phyloP scores from a whole-genome alignment of 2,797 vertebrate species.

The Lagorchestes hirsutus region DNA sequence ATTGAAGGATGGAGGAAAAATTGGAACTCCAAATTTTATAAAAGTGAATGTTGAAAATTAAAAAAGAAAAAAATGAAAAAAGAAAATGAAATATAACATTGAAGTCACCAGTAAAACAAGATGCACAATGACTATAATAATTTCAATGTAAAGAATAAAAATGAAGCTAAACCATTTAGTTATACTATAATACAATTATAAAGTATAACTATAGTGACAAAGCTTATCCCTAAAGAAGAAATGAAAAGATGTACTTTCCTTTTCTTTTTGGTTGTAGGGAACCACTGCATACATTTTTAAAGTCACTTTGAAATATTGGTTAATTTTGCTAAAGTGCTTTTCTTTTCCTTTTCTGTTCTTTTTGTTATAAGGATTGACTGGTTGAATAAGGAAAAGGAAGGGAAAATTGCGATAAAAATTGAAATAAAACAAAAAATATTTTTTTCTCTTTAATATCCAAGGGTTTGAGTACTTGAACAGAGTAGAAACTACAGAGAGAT shows the following conservation, averaged over 20 bases:
- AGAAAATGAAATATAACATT: too few species aligned
- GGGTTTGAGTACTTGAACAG: background rate
- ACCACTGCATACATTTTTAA: background rate
- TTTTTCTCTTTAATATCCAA: background rate
- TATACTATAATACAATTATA: background rate
- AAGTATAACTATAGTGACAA: background rate
- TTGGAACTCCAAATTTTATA: too few species aligned
- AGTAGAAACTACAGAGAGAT: background rate
- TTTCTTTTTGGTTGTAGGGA: background rate
- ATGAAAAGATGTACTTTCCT: background rate
- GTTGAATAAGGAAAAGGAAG: background rate
- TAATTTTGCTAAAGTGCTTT: background rate
- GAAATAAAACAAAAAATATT: background rate
- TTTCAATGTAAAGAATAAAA: background rate
- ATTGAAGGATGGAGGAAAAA: too few species aligned
- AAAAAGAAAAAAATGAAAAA: too few species aligned
- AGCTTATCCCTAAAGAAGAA: background rate
- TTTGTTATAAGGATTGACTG: background rate
- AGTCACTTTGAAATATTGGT: background rate
- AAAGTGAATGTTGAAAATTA: too few species aligned
- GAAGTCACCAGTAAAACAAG: too few species aligned
- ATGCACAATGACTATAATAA: background rate
- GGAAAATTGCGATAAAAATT: background rate
- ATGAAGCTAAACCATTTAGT: background rate
- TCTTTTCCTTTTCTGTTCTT: background rate